A percentile compares a stretch with the other conserved stretches of the same genome.
These are phyloP conservation scores for Idaea aversata DNA, from an alignment of 2,888 invertebrate genomes.

Conservation along the genomic window DNA sequence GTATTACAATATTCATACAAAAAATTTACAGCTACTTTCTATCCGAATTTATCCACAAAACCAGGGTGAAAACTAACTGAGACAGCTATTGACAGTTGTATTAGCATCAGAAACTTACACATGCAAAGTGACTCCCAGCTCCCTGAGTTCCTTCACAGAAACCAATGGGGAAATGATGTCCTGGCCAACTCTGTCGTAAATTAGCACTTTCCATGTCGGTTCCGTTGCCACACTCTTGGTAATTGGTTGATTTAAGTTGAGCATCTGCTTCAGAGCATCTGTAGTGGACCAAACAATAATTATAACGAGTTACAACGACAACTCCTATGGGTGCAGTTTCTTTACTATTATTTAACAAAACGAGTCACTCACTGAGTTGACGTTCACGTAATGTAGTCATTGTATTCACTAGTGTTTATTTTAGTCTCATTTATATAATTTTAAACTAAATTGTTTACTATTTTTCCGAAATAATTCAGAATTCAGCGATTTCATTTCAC, in stretches of 20 bases:
- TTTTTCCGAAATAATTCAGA: constrained; percentile 7
- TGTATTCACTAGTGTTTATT: constrained; percentile 33
- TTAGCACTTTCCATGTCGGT: constrained; percentile 97
- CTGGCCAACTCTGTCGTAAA: constrained; percentile 98
- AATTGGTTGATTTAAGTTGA: constrained; percentile 92
- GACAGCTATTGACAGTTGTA: background rate
- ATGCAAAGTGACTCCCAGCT: constrained; percentile 98
- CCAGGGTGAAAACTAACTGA: background rate
- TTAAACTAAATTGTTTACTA: constrained; percentile 9
- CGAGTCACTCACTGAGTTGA: constrained; percentile 82
- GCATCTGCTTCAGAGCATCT: constrained; percentile 97
- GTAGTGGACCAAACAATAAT: constrained; percentile 44
- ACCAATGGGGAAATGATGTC: constrained; percentile 98
- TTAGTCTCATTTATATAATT: constrained; percentile 27
- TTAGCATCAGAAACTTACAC: constrained; percentile 83
- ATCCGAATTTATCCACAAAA: too few relatives aligned
- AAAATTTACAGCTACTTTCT: too few relatives aligned
- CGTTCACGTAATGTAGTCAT: constrained; percentile 86
- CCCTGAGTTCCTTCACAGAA: constrained; percentile 96
- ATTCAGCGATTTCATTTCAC: constrained; percentile 16
- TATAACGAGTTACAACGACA: background rate
- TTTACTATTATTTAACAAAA: constrained; percentile 5
- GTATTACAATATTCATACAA: background rate
- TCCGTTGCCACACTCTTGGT: constrained; percentile 89
- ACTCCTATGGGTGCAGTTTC: background rate